Base-by-base conservation (phyloP, 2,888 invertebrate genomes). In the Halictus ligatus region DNA sequence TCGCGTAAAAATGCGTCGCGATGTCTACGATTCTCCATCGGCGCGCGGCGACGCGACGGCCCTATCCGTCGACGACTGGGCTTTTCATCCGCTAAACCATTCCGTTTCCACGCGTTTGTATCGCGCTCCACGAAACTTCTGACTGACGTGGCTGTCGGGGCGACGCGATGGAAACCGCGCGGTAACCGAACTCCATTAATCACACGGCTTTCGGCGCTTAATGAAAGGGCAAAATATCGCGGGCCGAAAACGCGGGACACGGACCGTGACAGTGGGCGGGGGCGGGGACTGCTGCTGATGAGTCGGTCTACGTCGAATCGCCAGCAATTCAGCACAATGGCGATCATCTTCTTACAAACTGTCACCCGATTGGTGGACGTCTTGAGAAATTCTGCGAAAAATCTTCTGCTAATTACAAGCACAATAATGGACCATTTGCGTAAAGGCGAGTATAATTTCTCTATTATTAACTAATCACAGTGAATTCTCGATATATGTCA, bases 181-280 rank as follows among this genome's bases (percentile, higher is more conserved):
- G 86, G 88, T 85, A 88, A 91, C 90, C 86, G 87, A 91, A 91
- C 90, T 91, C 90, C 91, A 91, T 91, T 91, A 91, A 91, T 91
- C 91, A 91, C 87, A 77, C 79, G 87, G 85, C 89, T 87, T 89
- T 89, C 88, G 91, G 84, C 84, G 88, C 87, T 89, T 90, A 91
- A 91, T 90, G 92, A 90, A 91, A 91, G 90, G 88, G 90, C 89
- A 87, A 90, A 91, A 91, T 92, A 90, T 91, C 89, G 88, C 79
- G 71, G 78, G 78, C 82, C 71, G 89, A 86, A 88, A 91, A 86
- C 83, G 88, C 81, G 81, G 82, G 81, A 85, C 81, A 64, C 60
- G 76, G 69, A 40, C 69, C 40, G 40, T 69, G 69, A 69, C 69
- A 35, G 21, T 18, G 35, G 35, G 3, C 35, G 40, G 1, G 40